Base-by-base conservation (phyloP, 2,797 vertebrate species). In the Chrysocyon brachyurus region DNA sequence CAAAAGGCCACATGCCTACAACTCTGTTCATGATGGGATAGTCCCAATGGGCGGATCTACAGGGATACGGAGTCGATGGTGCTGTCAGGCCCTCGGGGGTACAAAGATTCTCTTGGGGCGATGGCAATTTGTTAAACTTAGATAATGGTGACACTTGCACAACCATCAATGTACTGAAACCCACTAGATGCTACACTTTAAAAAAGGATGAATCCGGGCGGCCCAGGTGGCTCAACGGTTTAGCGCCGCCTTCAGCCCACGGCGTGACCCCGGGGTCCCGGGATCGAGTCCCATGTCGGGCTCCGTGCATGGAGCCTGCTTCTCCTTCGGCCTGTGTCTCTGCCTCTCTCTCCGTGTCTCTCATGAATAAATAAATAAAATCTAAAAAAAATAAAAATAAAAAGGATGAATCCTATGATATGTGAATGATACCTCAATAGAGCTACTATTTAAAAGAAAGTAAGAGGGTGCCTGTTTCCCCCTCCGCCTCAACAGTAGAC, bases 371-470 rank as follows among this genome's bases (percentile, higher is more conserved):
- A 46, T 46, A 46, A 46, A 46, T 46, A 46, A 46, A 46, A 46
- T 46, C 40, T 46, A 7, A 46, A 46, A 46, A 46, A 46, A 46
- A 40, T 40, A 40, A 40, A 46, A 46, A 46, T 70, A 52, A 52
- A 64, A 89, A 70, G n/a, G 10, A 12, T 88, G 22, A n/a, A 90
- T 83, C 70, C 94, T 95, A 87, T n/a, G 19, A 64, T 56, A 70
- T 4, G 5, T 59, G 22, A 88, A 79, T 94, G 89, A 16, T 66
- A 72, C 24, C 28, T 91, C 56, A 59, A 46, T 89, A 90, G 91
- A 91, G 61, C 36, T 72, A 11, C 59, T 73, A 68, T 73, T 19
- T 52, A 5, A 17, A 61, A 24, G 40, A 73, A 56, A 31, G 17
- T 12, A 28, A 22, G 64, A 70, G 22, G n/a, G 3, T 40, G 40